Evolutionary conservation across 1,140 invertebrate species (phyloP).

Genomic region (Scaptodrosophila lebanonensis): DNA sequence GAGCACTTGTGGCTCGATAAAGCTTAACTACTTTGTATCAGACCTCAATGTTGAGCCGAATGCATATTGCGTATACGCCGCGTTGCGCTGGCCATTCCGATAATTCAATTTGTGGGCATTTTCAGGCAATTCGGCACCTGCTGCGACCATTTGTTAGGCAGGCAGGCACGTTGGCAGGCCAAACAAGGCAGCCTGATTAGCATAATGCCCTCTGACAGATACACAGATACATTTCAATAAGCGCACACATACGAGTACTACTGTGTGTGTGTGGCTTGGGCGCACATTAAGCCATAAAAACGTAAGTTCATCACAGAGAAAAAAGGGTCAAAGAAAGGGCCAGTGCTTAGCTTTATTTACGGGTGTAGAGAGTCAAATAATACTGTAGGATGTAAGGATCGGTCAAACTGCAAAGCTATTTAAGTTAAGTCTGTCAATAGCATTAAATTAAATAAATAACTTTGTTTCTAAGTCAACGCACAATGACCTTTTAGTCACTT

Average conservation of each 20-base stretch:
- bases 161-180: constrained; percentile 2
- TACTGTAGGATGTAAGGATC: constrained; percentile 30
- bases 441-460: constrained; percentile 52
- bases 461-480: constrained; percentile 14
- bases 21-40: constrained; percentile 4
- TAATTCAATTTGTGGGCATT: constrained; percentile 60
- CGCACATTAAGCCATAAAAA: constrained; percentile 3
- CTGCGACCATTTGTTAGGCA: constrained; percentile 15
- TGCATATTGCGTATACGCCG: constrained; percentile 46
- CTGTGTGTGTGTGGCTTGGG: constrained; percentile 2
- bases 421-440: constrained; percentile 29
- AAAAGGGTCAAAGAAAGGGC: constrained; percentile 59
- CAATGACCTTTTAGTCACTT: constrained; percentile 43
- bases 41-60: constrained; percentile 19
- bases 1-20: too few species aligned
- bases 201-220: constrained; percentile 42
- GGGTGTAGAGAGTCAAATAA: constrained; percentile 42
- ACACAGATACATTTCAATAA: constrained; percentile 27
- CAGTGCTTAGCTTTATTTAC: constrained; percentile 51
- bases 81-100: constrained; percentile 11
- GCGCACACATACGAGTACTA: constrained; percentile 9
- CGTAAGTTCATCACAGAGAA: too few species aligned
- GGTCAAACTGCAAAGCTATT: constrained; percentile 24
- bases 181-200: constrained; percentile 47
- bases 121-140: constrained; percentile 1